Conservation (phyloP, 2,113 vertebrate genomes). For the Myotis lucifugus region DNA sequence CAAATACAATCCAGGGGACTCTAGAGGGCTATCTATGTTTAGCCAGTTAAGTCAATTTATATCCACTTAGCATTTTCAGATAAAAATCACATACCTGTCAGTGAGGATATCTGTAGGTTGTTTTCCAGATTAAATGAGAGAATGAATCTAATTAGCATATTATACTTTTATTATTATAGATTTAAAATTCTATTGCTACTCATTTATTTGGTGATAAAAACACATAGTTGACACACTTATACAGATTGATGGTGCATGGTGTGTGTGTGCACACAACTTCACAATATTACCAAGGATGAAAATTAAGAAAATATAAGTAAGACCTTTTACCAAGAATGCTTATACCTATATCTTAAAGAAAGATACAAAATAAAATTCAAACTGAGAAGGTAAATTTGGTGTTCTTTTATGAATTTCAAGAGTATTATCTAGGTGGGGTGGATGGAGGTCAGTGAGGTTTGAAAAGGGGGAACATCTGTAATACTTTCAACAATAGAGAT, state of each 20-base stretch:
- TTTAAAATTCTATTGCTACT: neutral
- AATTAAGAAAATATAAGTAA: constrained; percentile 5
- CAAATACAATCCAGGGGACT: neutral
- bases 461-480: no score
- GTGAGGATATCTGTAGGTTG: neutral
- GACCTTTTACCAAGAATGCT: neutral
- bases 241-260: no score
- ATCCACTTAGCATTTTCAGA: neutral
- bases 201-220: neutral
- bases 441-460: no score
- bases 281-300: neutral
- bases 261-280: neutral
- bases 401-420: neutral
- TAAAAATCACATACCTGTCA: neutral
- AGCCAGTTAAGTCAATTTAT: neutral
- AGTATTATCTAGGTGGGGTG: no score
- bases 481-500: no score
- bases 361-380: neutral
- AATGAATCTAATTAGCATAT: neutral
- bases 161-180: no score
- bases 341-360: neutral
- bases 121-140: neutral
- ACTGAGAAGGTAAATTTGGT: neutral
- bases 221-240: neutral
- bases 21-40: neutral